These are phyloP conservation scores for Neocrepidodera transversa DNA, from an alignment of 2,888 invertebrate species.

Conservation along the genomic window DNA sequence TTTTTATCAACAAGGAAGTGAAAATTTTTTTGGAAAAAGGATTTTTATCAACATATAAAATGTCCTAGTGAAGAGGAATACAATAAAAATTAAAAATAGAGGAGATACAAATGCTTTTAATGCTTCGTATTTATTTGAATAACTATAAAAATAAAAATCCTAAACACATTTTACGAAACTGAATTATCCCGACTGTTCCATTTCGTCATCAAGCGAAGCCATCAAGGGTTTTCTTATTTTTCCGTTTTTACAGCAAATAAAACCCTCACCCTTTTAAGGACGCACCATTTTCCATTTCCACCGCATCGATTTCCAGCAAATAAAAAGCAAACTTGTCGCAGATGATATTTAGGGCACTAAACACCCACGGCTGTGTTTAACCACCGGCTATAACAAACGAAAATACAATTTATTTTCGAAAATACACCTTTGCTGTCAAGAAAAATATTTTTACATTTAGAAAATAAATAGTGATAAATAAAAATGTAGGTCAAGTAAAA, in stretches of 20 bases:
- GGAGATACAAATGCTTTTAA: too few species aligned
- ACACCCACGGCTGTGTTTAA: constrained; percentile 25
- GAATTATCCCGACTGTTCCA: neutral
- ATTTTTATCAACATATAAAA: too few species aligned
- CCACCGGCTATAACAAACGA: constrained; percentile 18
- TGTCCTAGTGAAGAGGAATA: too few species aligned
- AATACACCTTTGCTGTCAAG: constrained; percentile 18
- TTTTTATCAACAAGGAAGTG: too few species aligned
- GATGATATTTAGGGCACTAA: constrained; percentile 29
- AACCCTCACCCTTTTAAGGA: constrained; percentile 15
- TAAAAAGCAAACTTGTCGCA: constrained; percentile 27
- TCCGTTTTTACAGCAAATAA: constrained; percentile 20
- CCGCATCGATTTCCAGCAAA: constrained; percentile 26
- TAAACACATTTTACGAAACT: neutral
- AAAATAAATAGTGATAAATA: too few species aligned
- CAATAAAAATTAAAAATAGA: too few species aligned
- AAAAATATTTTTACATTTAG: too few species aligned
- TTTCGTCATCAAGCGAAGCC: neutral
- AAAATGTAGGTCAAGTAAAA: too few species aligned
- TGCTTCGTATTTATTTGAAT: too few species aligned
- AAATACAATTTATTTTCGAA: constrained; percentile 17
- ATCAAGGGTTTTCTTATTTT: constrained; percentile 3
- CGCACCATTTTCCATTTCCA: constrained; percentile 20
- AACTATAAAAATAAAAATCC: neutral
- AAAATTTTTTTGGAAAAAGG: too few species aligned